phyloP scores from a whole-genome alignment of 2,888 invertebrate genomes.

The Trichacis sp. region DNA sequence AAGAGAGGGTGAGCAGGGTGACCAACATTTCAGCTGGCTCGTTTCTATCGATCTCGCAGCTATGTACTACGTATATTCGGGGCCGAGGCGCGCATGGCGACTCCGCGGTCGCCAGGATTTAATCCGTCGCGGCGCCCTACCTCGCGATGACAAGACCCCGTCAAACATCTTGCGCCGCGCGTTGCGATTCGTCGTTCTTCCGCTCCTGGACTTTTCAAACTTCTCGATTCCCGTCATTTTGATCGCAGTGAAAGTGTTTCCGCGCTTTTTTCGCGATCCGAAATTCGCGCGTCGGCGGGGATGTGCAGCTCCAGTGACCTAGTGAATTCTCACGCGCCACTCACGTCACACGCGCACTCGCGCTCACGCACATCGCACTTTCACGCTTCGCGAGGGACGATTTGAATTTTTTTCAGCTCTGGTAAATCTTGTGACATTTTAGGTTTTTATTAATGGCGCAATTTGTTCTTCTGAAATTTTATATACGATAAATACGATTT shows the following conservation, averaged over 20 bases:
- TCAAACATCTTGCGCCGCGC: constrained; percentile 28
- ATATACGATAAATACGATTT: too few relatives aligned
- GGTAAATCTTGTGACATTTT: too few relatives aligned
- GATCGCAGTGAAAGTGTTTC: too few relatives aligned
- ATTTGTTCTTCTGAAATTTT: too few relatives aligned
- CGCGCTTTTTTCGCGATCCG: too few relatives aligned
- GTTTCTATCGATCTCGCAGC: constrained; percentile 46
- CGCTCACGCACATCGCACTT: too few relatives aligned
- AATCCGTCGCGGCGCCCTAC: constrained; percentile 50
- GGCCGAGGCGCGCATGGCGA: constrained; percentile 48
- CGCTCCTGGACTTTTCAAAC: background rate
- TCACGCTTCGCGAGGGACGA: too few relatives aligned
- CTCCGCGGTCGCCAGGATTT: constrained; percentile 45
- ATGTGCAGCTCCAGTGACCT: constrained; percentile 31
- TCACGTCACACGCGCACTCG: background rate
- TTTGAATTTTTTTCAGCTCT: too few relatives aligned
- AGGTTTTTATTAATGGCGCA: too few relatives aligned
- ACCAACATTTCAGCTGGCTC: constrained; percentile 39
- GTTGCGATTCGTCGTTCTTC: constrained; percentile 6
- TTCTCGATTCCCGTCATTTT: too few relatives aligned
- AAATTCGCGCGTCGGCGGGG: constrained; percentile 8
- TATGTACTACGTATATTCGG: constrained; percentile 22
- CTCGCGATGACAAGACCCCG: constrained; percentile 40
- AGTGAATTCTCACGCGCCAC: constrained; percentile 10
- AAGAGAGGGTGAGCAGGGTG: constrained; percentile 39